Evolutionary conservation across 2,113 vertebrate species (phyloP).

Genomic region (Erinaceus europaeus): DNA sequence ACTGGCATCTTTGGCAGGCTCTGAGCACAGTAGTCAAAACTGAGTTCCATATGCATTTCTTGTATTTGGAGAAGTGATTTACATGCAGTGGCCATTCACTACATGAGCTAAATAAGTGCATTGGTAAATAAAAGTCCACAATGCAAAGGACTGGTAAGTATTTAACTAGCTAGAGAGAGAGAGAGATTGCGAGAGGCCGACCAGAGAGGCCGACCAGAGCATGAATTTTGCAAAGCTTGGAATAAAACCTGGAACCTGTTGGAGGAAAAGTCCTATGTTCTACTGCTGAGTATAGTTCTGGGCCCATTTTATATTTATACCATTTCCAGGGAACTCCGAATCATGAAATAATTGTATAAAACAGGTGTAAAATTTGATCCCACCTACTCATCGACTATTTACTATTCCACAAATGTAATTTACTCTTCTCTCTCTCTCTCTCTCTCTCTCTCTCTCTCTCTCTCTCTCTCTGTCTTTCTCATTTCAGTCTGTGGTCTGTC

Average conservation of each 20-base stretch:
- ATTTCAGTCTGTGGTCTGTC: too few relatives aligned
- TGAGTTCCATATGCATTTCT: rapidly evolving
- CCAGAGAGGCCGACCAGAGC: too few relatives aligned
- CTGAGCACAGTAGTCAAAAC: rapidly evolving
- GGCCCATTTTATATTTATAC: not conserved
- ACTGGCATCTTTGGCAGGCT: too few relatives aligned
- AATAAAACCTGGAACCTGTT: too few relatives aligned
- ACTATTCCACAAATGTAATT: not conserved
- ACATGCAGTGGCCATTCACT: not conserved
- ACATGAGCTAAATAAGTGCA: not conserved
- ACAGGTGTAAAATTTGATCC: not conserved
- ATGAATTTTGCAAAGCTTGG: not conserved
- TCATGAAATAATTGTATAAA: not conserved
- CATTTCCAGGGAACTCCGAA: not conserved
- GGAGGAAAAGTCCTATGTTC: too few relatives aligned
- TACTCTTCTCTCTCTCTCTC: not conserved
- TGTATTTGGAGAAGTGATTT: not conserved
- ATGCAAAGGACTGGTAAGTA: too few relatives aligned
- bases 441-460: not conserved
- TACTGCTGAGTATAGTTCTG: too few relatives aligned
- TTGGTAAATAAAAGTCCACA: not conserved
- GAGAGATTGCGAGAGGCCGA: too few relatives aligned
- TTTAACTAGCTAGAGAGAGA: too few relatives aligned
- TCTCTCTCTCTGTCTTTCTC: too few relatives aligned
- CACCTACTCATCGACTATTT: not conserved